phyloP scores from a whole-genome alignment of 2,888 invertebrate genomes.

The Marronus borbonicus region DNA sequence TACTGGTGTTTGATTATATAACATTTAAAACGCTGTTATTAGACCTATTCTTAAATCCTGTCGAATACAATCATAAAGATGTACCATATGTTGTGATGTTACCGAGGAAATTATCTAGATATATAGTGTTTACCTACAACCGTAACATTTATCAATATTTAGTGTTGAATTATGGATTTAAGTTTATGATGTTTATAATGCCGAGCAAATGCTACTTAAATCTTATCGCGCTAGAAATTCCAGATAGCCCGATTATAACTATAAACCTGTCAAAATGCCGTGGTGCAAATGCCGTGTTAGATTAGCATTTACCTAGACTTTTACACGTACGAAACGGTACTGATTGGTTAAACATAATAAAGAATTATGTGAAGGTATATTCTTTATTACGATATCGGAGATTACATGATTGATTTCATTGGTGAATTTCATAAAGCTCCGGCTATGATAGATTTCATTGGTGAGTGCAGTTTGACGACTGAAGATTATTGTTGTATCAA shows the following conservation, averaged over 20 bases:
- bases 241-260: constrained; percentile 54
- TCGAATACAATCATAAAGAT: constrained; percentile 41
- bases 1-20: constrained; percentile 37
- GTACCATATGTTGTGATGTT: constrained; percentile 45
- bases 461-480: constrained; percentile 16
- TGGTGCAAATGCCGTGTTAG: constrained; percentile 49
- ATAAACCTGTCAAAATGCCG: constrained; percentile 52
- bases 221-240: constrained; percentile 53
- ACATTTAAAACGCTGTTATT: constrained; percentile 40
- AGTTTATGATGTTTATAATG: constrained; percentile 54
- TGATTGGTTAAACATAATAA: constrained; percentile 27
- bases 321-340: constrained; percentile 20
- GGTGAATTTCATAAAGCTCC: constrained; percentile 17
- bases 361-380: constrained; percentile 22
- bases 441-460: constrained; percentile 15
- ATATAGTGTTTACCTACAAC: constrained; percentile 47
- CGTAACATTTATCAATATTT: constrained; percentile 53
- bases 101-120: constrained; percentile 49
- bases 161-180: constrained; percentile 54
- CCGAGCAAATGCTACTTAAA: constrained; percentile 53
- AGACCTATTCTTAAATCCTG: constrained; percentile 43
- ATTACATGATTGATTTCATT: constrained; percentile 32
- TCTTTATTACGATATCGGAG: constrained; percentile 12
- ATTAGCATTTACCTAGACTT: constrained; percentile 49
- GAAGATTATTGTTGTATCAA: not conserved